phyloP scores from a whole-genome alignment of 2,888 invertebrate species.

The Phoenoteleia sp. region DNA sequence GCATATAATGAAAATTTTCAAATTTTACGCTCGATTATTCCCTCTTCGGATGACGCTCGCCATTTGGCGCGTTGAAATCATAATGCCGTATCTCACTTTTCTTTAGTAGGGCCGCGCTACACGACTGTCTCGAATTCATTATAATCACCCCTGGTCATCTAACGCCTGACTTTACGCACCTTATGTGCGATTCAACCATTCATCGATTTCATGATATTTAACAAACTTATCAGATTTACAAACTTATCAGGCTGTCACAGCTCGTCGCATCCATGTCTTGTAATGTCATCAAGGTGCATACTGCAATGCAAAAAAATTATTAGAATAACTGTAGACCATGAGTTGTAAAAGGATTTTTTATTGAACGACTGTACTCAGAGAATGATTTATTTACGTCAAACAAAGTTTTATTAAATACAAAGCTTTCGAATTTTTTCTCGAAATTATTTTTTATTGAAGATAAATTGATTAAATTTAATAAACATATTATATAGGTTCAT shows the following conservation, averaged over 20 bases:
- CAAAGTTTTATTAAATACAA: too few relatives aligned
- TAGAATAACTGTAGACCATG: too few relatives aligned
- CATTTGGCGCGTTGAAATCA: constrained; percentile 85
- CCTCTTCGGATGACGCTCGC: constrained; percentile 71
- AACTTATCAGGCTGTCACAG: constrained; percentile 17
- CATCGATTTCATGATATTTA: constrained; percentile 39
- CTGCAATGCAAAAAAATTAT: too few relatives aligned
- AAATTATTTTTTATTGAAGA: too few relatives aligned
- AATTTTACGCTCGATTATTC: constrained; percentile 86
- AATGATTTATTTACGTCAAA: too few relatives aligned
- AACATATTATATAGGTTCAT: too few relatives aligned
- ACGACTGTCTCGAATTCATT: constrained; percentile 79
- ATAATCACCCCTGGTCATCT: constrained; percentile 74
- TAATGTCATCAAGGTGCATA: too few relatives aligned
- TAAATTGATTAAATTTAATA: too few relatives aligned
- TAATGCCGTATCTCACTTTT: constrained; percentile 78
- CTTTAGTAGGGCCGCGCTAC: constrained; percentile 60
- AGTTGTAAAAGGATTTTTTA: too few relatives aligned
- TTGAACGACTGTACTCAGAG: too few relatives aligned
- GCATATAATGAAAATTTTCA: constrained; percentile 84
- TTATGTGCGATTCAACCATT: constrained; percentile 64
- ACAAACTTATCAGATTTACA: constrained; percentile 58
- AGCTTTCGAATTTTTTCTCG: too few relatives aligned
- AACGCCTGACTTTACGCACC: constrained; percentile 61
- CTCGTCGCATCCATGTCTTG: constrained; percentile 27